phyloP scores from a whole-genome alignment of 1,140 invertebrate species.

The Ectropis grisescens region DNA sequence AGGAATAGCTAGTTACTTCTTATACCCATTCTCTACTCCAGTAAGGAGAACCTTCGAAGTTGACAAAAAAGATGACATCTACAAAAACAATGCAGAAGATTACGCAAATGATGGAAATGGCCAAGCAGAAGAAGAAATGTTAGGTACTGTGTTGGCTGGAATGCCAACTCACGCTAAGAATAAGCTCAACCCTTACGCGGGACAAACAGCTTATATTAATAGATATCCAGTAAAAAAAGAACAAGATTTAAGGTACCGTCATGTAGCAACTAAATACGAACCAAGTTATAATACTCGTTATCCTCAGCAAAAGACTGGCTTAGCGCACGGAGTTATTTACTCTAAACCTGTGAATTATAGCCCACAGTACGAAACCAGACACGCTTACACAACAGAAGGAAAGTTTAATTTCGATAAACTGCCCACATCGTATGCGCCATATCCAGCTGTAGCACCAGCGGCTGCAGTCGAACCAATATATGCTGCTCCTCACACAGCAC shows the following conservation, averaged over 20 bases:
- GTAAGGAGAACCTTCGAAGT: constrained; percentile 77
- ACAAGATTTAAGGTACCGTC: constrained; percentile 59
- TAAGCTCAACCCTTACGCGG: constrained; percentile 59
- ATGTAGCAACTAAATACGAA: constrained; percentile 48
- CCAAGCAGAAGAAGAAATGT: constrained; percentile 80
- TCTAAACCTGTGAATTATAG: constrained; percentile 51
- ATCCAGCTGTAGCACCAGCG: constrained; percentile 46
- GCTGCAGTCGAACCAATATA: constrained; percentile 62
- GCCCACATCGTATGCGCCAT: constrained; percentile 33
- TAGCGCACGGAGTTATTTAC: constrained; percentile 62
- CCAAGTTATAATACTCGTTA: constrained; percentile 51
- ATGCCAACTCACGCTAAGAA: constrained; percentile 72
- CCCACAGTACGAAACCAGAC: constrained; percentile 50
- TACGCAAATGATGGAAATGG: constrained; percentile 74
- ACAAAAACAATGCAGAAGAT: constrained; percentile 75
- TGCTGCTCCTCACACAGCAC: constrained; percentile 42
- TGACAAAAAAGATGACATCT: constrained; percentile 73
- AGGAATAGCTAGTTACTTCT: constrained; percentile 81
- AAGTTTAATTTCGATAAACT: constrained; percentile 34
- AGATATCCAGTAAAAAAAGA: constrained; percentile 59
- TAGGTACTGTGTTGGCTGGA: constrained; percentile 80
- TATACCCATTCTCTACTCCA: constrained; percentile 79
- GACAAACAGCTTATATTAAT: constrained; percentile 45
- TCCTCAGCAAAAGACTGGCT: constrained; percentile 61
- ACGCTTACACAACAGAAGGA: constrained; percentile 47